Conservation (phyloP, 2,113 vertebrate species). For the Dendrocopos noguchii region DNA sequence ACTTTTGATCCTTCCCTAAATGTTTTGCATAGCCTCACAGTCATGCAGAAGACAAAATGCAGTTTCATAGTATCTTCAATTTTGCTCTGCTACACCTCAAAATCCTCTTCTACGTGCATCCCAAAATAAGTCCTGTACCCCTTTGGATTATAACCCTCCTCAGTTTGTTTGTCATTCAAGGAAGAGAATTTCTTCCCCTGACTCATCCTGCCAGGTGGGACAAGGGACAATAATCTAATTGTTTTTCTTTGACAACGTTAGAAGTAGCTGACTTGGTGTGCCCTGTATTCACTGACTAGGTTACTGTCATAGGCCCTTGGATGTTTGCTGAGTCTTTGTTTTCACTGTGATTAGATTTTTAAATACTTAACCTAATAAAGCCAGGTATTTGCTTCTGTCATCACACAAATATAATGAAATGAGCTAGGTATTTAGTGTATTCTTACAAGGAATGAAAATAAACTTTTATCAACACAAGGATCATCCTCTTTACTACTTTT, state of each 20-base stretch:
- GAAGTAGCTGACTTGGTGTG: not conserved
- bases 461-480: not conserved
- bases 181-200: not conserved
- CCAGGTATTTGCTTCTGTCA: not conserved
- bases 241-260: not conserved
- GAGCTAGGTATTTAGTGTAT: not conserved
- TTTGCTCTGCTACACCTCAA: not conserved
- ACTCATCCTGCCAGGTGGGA: not conserved
- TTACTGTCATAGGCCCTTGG: not conserved
- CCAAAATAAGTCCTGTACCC: not conserved
- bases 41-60: rapidly evolving
- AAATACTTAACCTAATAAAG: not conserved
- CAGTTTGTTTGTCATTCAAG: not conserved
- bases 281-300: not conserved
- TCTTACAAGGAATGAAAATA: not conserved
- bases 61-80: not conserved
- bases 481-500: not conserved
- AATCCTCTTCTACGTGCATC: not conserved
- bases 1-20: not conserved
- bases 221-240: not conserved
- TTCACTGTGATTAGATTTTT: not conserved
- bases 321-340: not conserved
- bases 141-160: not conserved
- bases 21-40: not conserved
- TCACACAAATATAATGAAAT: not conserved